phyloP scores from a whole-genome alignment of 1,140 invertebrate genomes.

The Saxidomus purpurata region DNA sequence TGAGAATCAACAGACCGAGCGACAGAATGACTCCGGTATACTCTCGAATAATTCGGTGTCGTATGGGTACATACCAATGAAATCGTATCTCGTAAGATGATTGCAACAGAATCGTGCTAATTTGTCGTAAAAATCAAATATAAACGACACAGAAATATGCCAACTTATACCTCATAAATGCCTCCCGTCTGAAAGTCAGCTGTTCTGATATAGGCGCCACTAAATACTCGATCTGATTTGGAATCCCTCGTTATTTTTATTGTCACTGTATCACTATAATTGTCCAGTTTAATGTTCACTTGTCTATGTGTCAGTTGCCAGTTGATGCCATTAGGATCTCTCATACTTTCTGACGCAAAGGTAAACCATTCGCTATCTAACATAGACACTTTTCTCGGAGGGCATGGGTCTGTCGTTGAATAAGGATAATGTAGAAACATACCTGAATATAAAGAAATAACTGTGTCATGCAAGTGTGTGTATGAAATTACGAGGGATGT shows the following conservation, averaged over 20 bases:
- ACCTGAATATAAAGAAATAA: no score
- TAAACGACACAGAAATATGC: no score
- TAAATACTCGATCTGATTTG: conserved; percentile 55
- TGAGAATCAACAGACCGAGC: no score
- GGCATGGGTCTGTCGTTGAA: conserved; percentile 70
- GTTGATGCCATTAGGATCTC: conserved; percentile 64
- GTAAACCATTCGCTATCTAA: conserved; percentile 62
- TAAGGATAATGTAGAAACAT: no score
- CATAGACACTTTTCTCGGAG: conserved; percentile 59
- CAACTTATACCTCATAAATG: conserved; percentile 66
- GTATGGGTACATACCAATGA: no score
- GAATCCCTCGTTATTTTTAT: conserved; percentile 71
- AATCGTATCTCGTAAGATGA: no score
- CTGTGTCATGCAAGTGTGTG: no score
- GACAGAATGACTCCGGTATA: no score
- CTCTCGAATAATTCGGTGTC: no score
- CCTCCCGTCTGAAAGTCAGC: conserved; percentile 73
- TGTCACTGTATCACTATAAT: conserved; percentile 51
- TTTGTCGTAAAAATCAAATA: no score
- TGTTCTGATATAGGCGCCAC: conserved; percentile 68
- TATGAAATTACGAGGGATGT: no score
- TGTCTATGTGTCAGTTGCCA: conserved; percentile 64
- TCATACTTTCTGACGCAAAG: not conserved
- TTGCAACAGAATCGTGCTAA: no score
- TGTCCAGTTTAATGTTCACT: conserved; percentile 55